Evolutionary conservation across 2,888 invertebrate genomes (phyloP).

Genomic region (Volucella zonaria): DNA sequence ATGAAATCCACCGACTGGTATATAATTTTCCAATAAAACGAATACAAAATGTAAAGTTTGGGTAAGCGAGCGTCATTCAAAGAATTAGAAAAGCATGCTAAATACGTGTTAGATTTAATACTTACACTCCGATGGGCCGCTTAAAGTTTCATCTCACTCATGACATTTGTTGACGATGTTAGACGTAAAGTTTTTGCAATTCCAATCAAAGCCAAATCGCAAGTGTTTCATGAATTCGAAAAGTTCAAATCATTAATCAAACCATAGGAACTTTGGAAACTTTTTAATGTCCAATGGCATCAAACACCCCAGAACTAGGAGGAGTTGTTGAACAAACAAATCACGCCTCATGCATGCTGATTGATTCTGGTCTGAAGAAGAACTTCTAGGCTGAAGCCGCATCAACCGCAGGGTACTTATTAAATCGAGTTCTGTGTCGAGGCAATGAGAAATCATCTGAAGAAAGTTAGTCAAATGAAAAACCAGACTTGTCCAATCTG

Average conservation of each 20-base stretch:
- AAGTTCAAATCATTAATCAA: constrained; percentile 56
- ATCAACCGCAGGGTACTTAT: not conserved
- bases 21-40: not conserved
- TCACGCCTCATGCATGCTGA: constrained; percentile 71
- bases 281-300: constrained; percentile 66
- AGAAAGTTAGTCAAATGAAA: constrained; percentile 5
- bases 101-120: too few species aligned
- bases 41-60: not conserved
- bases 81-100: too few species aligned
- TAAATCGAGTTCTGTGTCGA: constrained; percentile 17
- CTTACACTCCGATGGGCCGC: too few species aligned
- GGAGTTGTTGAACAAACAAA: constrained; percentile 73
- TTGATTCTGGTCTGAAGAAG: constrained; percentile 38
- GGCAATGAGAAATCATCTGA: constrained; percentile 11
- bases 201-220: constrained; percentile 62
- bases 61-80: constrained; percentile 9
- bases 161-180: constrained; percentile 79
- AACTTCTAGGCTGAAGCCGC: not conserved
- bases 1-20: not conserved
- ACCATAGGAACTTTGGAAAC: constrained; percentile 59
- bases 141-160: not conserved
- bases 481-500: constrained; percentile 37
- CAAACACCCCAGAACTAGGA: constrained; percentile 73
- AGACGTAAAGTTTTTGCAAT: constrained; percentile 37
- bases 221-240: constrained; percentile 61